These are phyloP conservation scores for Danio aesculapii DNA, from an alignment of 2,797 vertebrate genomes.

Conservation along the genomic window DNA sequence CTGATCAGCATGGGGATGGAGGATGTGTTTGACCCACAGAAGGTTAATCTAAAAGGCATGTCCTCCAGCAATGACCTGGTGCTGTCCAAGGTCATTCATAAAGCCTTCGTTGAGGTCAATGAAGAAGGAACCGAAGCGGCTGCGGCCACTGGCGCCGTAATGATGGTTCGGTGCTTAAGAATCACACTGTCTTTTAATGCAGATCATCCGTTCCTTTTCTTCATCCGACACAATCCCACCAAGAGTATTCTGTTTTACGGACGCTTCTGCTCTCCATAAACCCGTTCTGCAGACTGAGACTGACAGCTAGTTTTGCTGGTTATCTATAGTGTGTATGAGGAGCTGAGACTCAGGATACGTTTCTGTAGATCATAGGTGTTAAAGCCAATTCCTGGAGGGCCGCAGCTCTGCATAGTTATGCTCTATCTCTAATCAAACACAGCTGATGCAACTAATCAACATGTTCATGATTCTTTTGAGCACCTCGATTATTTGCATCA, in stretches of 20 bases:
- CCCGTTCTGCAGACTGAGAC: too few species aligned
- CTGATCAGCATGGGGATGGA: background rate
- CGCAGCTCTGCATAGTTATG: too few species aligned
- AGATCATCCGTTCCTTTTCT: constrained; percentile 53
- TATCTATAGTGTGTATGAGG: too few species aligned
- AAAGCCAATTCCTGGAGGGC: too few species aligned
- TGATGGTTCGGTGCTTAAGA: fast-evolving
- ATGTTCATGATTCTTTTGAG: too few species aligned
- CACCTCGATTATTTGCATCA: too few species aligned
- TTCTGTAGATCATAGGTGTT: too few species aligned
- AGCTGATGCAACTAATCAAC: too few species aligned
- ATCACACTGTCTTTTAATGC: background rate
- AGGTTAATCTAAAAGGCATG: constrained; percentile 23
- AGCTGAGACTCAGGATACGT: too few species aligned
- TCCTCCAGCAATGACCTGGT: background rate
- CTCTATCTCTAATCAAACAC: too few species aligned
- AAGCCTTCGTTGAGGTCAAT: constrained; percentile 43
- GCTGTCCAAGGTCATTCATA: constrained; percentile 23
- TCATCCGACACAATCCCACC: constrained; percentile 52
- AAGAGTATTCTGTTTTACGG: constrained; percentile 40
- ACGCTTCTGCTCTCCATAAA: constrained; percentile 39
- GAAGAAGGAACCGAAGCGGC: constrained; percentile 42
- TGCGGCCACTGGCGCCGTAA: fast-evolving
- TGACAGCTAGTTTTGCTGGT: too few species aligned
- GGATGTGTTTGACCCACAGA: background rate